Conservation (phyloP, 2,888 invertebrate genomes). For the Diadromus collaris region DNA sequence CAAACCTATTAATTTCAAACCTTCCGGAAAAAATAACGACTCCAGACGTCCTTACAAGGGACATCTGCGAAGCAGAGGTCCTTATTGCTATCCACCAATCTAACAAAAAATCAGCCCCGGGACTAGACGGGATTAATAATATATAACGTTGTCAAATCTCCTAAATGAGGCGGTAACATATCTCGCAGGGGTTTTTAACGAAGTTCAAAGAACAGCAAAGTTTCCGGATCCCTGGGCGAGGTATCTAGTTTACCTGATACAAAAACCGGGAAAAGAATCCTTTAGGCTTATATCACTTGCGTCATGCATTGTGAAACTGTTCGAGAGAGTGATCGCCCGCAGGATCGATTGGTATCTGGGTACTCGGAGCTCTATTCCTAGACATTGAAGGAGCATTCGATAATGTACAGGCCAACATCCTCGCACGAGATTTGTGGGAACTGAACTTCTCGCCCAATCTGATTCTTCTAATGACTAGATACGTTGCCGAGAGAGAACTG, state of each 20-base stretch:
- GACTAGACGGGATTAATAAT: not conserved
- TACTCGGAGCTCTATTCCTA: constrained; percentile 20
- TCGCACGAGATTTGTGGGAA: not conserved
- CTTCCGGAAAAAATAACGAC: not conserved
- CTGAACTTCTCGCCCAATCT: not conserved
- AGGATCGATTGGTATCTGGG: constrained; percentile 2
- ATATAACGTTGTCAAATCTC: not conserved
- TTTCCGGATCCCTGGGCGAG: constrained; percentile 10
- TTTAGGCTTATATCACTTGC: constrained; percentile 20
- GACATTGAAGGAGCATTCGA: constrained; percentile 42
- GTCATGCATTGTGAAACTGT: constrained; percentile 2
- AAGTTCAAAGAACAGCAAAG: not conserved
- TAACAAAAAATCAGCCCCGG: not conserved
- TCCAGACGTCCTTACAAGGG: not conserved
- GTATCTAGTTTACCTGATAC: constrained; percentile 1
- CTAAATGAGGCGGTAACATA: not conserved
- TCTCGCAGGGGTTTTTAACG: not conserved
- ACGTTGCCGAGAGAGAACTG: no score
- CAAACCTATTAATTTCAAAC: not conserved
- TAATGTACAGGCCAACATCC: constrained; percentile 9
- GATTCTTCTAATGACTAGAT: not conserved
- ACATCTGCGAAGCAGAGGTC: not conserved
- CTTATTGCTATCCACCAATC: not conserved
- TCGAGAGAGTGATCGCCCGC: constrained; percentile 15
- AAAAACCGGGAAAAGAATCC: constrained; percentile 12